Evolutionary conservation across 2,888 invertebrate species (phyloP), one percentile per base, ranked within the genome.

Genomic region (Apodemia zela): DNA sequence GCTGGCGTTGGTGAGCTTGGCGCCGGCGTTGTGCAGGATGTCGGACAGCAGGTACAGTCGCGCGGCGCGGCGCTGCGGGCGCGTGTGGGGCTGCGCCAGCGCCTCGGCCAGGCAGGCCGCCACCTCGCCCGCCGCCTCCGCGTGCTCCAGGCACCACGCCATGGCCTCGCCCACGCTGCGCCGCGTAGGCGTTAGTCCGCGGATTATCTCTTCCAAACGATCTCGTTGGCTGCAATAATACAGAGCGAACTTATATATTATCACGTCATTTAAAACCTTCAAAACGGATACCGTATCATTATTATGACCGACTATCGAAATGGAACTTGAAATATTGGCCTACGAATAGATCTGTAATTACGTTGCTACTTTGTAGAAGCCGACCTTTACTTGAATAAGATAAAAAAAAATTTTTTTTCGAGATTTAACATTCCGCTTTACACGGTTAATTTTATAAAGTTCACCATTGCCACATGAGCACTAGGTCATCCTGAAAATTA

Each of bases 81-180:
- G 67, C 60, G 69, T 72, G 68, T 61, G 95, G 93, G 0, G 98
- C 98, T 74, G 93, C 90, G 8, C 92, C 58, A 99, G 93, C 0
- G 98, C 94, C 86, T 98, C 98, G 2, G 95, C 93, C 65, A 99
- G 94, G 83, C 98, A 98, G 71, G 97, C 97, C 60, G 97, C 96
- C 68, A 99, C 85, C 92, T 99, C 99, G 78, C 97, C 97, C 2
- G 99, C 98, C 35, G 98, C 98, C 85, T 99, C 99, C 25, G 98
- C 98, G 87, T 99, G 99, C 82, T 99, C 98, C 68, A 99, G 96
- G 85, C 99, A 99, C 94, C 98, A 99, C 62, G 99, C 96, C 99
- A 99, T 99, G 17, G 96, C 97, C 81, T 98, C 98, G 8, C 96
- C 98, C 66, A 99, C 95, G 84, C 95, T 95, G 66, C 93, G 85